A percentile compares a stretch with the other conserved stretches of the same genome.
Conservation (phyloP, 1,140 invertebrate genomes). For the Colletes latitarsis region DNA sequence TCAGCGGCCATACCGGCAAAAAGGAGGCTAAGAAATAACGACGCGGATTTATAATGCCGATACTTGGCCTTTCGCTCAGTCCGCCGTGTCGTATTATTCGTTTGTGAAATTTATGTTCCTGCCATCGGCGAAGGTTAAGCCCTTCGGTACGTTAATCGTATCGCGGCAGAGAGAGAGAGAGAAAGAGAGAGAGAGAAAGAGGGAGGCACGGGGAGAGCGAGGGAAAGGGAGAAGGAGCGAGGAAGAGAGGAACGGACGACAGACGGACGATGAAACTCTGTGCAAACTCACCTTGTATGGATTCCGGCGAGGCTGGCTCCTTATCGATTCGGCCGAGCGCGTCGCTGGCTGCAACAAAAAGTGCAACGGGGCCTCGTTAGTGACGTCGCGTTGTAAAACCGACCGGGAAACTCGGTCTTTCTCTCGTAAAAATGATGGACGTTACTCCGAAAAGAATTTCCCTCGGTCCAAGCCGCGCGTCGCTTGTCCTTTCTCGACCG, state of each 20-base stretch:
- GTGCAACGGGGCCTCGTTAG: slow-evolving; percentile 60
- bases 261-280: slow-evolving; percentile 55
- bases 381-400: slow-evolving; percentile 54
- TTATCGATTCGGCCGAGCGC: slow-evolving; percentile 78
- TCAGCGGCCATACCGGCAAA: slow-evolving; percentile 35
- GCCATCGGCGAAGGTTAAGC: slow-evolving; percentile 55
- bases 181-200: no score
- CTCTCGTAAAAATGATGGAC: slow-evolving; percentile 45
- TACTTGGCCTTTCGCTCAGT: slow-evolving; percentile 39
- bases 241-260: slow-evolving; percentile 32
- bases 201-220: background rate
- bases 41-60: slow-evolving; percentile 52
- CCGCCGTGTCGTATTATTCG: slow-evolving; percentile 48
- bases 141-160: slow-evolving; percentile 54
- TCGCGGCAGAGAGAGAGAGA: background rate
- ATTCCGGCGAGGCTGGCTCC: slow-evolving; percentile 78
- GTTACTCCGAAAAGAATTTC: slow-evolving; percentile 31
- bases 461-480: no score
- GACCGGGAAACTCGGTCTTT: slow-evolving; percentile 51
- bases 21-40: slow-evolving; percentile 41
- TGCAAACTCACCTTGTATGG: slow-evolving; percentile 76
- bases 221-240: slow-evolving; percentile 5
- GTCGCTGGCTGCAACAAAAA: slow-evolving; percentile 79
- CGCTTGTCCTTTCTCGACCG: background rate
- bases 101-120: slow-evolving; percentile 57